Conservation (phyloP, 2,888 invertebrate genomes). For the Lucinisca nassula region DNA sequence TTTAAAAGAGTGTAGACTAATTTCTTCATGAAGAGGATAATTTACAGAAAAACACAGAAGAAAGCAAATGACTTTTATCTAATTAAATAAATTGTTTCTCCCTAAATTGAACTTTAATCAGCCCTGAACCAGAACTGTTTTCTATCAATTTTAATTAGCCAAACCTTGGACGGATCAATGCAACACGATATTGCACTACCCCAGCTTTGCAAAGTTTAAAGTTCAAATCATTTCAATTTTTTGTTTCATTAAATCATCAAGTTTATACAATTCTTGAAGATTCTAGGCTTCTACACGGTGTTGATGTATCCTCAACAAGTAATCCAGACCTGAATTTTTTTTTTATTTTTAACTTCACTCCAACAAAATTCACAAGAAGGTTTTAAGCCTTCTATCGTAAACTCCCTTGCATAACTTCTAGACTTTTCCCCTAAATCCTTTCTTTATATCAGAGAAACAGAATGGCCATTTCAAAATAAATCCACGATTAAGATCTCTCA, state of each 20-base stretch:
- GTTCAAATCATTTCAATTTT: not conserved
- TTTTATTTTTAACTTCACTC: no score
- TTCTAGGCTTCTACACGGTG: no score
- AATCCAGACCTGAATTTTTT: no score
- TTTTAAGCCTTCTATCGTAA: no score
- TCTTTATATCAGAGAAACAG: not conserved
- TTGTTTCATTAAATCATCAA: no score
- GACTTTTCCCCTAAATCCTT: not conserved
- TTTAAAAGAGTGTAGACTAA: no score
- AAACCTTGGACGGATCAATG: not conserved
- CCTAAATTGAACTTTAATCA: not conserved
- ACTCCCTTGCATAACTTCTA: constrained; percentile 2
- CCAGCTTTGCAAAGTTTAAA: not conserved
- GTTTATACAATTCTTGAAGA: no score
- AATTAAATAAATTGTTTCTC: not conserved
- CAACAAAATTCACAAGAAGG: no score
- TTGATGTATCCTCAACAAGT: no score
- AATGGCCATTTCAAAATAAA: constrained; percentile 1
- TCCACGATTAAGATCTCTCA: not conserved
- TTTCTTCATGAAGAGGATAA: no score
- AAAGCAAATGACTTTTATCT: not conserved
- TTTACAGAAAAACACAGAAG: not conserved
- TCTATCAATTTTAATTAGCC: no score
- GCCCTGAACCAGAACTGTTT: not conserved
- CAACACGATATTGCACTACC: not conserved